Conservation (phyloP, 2,113 vertebrate species). For the Archocentrus centrarchus region DNA sequence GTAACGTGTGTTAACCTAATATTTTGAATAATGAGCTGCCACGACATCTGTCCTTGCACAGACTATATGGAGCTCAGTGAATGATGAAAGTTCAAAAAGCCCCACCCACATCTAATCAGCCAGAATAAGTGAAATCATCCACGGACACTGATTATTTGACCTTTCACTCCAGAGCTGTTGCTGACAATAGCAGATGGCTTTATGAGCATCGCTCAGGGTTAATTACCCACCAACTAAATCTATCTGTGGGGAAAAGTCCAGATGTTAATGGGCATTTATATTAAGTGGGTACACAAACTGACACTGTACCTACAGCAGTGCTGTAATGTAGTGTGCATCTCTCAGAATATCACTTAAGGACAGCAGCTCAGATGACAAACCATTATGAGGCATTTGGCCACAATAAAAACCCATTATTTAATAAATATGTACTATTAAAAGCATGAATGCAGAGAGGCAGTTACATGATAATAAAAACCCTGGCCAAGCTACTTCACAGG, state of each 20-base stretch:
- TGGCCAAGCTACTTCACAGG: constrained; percentile 12
- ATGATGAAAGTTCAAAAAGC: background rate
- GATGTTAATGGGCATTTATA: constrained; percentile 42
- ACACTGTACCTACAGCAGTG: background rate
- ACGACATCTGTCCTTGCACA: background rate
- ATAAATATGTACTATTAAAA: constrained; percentile 42
- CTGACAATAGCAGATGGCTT: constrained; percentile 52
- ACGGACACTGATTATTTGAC: background rate
- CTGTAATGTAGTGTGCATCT: background rate
- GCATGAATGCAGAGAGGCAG: constrained; percentile 11
- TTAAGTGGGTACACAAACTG: background rate
- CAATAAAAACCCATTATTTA: constrained; percentile 47
- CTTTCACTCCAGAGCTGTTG: constrained; percentile 7
- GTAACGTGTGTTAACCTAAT: background rate
- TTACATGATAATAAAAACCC: constrained; percentile 7
- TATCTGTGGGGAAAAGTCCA: constrained; percentile 28
- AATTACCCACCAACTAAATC: constrained; percentile 44
- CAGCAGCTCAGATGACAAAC: constrained; percentile 19
- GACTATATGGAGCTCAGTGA: background rate
- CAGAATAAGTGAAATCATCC: background rate
- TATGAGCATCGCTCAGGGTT: constrained; percentile 32
- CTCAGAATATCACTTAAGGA: constrained; percentile 18
- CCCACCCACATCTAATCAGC: background rate
- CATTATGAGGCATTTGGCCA: constrained; percentile 23
- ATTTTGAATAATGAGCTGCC: background rate